Percentiles rank a stretch among this genome's conserved stretches.
Conservation (phyloP, 92 coral and sea anemone genomes). For the Palythoa caribaeorum region DNA sequence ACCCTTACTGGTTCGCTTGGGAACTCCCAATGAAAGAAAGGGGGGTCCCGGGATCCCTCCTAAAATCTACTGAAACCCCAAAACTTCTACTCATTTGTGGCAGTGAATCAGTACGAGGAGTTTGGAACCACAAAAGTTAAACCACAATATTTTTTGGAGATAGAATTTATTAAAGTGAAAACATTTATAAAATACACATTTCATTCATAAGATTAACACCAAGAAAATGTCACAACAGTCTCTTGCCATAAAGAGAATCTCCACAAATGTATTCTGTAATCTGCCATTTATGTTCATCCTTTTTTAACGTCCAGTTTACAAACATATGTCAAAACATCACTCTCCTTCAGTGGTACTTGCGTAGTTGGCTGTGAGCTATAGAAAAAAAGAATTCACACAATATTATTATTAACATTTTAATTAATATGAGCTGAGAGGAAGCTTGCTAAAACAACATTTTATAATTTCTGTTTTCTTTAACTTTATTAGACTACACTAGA, state of each 20-base stretch:
- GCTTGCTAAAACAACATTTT: too few relatives aligned
- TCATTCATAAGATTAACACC: not conserved
- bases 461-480: too few relatives aligned
- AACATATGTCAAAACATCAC: not conserved
- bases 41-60: too few relatives aligned
- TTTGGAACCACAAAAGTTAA: not conserved
- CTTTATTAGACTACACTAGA: not conserved
- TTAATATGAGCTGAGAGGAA: too few relatives aligned
- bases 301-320: not conserved
- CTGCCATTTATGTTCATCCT: not conserved
- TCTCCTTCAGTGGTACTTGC: constrained; percentile 36
- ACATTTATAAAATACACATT: not conserved
- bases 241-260: not conserved
- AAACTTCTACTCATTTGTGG: too few relatives aligned
- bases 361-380: constrained; percentile 35
- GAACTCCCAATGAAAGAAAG: too few relatives aligned
- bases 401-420: too few relatives aligned
- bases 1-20: too few relatives aligned
- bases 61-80: too few relatives aligned
- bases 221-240: not conserved
- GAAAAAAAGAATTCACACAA: not conserved
- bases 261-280: not conserved
- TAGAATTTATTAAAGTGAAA: not conserved
- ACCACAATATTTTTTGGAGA: not conserved
- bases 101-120: too few relatives aligned